Evolutionary conservation across 2,888 invertebrate genomes (phyloP), one percentile per base, ranked within the genome.

Genomic region (Biston stratarius): DNA sequence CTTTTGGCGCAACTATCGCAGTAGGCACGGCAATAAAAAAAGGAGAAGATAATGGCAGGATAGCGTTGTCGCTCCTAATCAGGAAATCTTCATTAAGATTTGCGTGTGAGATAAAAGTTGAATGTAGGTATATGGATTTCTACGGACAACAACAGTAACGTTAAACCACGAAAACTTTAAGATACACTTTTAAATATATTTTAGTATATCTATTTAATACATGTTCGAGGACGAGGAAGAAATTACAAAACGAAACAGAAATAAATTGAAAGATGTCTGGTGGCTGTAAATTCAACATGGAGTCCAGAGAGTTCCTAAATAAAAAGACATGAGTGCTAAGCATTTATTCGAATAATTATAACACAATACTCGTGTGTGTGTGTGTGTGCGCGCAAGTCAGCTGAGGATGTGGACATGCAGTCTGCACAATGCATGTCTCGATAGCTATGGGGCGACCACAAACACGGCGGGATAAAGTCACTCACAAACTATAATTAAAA

Each of bases 371-470:
- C 12, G 12, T 33, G 11, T 24, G 2, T 15, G 14, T 15, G 15
- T 6, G 47, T 9, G 15, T 64, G 51, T 24, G 60, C 55, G 36
- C 33, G 53, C 9, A n/a, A 24, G 40, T 44, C 52, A 42, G 24
- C 12, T 42, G 67, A 47, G 47, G 12, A 49, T 38, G 67, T 56
- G 60, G 67, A 64, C 67, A 51, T 49, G 63, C 67, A 63, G 67
- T 68, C 67, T 68, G 63, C 57, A 67, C 53, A 61, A 58, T 62
- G 53, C 42, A 33, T 49, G 67, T 62, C 67, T 58, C 52, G 48
- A 15, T 61, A n/a, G 40, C 15, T 47, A 15, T 40, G 34, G 61
- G 66, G 62, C n/a, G 42, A 49, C 67, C 67, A 67, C 0, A 14
- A 33, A 0, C 8, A 7, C 8, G 15, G 42, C 11, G 5, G 6